Percentiles rank a stretch among this genome's conserved stretches.
Conservation (phyloP, 2,113 vertebrate genomes). For the Kryptolebias marmoratus region DNA sequence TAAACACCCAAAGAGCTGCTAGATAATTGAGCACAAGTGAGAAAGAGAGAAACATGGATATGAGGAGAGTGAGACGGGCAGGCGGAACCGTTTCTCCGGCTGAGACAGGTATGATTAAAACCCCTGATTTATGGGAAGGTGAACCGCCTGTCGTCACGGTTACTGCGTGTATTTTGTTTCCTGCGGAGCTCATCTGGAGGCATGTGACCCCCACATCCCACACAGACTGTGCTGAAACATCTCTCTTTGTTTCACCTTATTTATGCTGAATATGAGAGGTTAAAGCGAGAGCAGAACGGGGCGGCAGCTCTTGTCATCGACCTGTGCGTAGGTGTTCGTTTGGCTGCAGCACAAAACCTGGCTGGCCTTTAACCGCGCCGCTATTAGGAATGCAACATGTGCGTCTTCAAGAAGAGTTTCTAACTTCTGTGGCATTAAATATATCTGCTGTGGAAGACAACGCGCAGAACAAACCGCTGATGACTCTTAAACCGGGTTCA, state of each 20-base stretch:
- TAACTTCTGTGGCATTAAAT: neutral
- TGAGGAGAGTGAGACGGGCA: slow-evolving; percentile 30
- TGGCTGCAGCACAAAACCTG: slow-evolving; percentile 16
- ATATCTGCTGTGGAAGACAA: neutral
- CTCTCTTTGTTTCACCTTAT: slow-evolving; percentile 33
- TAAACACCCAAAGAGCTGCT: slow-evolving; percentile 89
- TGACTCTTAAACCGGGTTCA: neutral
- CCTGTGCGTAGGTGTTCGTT: slow-evolving; percentile 13
- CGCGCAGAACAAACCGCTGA: neutral
- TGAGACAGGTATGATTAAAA: slow-evolving; percentile 97
- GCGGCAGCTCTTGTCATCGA: neutral
- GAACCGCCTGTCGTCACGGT: slow-evolving; percentile 80
- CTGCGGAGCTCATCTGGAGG: slow-evolving; percentile 80
- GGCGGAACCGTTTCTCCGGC: slow-evolving; percentile 84
- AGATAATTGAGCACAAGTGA: slow-evolving; percentile 91
- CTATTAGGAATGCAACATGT: neutral
- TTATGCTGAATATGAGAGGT: slow-evolving; percentile 41
- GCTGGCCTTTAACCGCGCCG: slow-evolving; percentile 19
- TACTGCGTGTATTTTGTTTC: slow-evolving; percentile 75
- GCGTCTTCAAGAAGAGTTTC: neutral
- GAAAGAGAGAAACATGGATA: slow-evolving; percentile 30
- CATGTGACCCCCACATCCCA: slow-evolving; percentile 44
- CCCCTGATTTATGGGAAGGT: slow-evolving; percentile 94
- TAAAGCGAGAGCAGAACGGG: slow-evolving; percentile 24
- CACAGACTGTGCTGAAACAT: slow-evolving; percentile 15